phyloP scores from a whole-genome alignment of 2,797 vertebrate genomes.

The Pachyuromys duprasi region DNA sequence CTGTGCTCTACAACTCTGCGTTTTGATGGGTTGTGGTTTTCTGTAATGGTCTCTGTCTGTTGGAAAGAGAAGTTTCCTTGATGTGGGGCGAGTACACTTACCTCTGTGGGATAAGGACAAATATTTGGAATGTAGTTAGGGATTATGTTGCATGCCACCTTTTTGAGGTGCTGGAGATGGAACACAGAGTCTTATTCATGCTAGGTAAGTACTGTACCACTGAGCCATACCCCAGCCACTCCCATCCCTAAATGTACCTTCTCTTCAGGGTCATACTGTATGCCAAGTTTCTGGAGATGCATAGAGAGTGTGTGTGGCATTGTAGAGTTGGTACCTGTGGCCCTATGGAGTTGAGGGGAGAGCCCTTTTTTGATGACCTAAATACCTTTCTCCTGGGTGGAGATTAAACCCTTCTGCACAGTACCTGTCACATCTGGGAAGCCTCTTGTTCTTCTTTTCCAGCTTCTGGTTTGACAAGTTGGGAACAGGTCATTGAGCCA shows the following conservation, averaged over 20 bases:
- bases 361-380: background rate
- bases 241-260: background rate
- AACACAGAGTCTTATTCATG: background rate
- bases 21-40: background rate
- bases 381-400: background rate
- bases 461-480: constrained; percentile 39
- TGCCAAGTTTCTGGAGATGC: background rate
- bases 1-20: background rate
- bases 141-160: background rate
- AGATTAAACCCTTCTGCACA: background rate
- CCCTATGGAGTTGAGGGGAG: background rate
- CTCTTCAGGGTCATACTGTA: background rate
- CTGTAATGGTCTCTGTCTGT: background rate
- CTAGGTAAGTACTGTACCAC: background rate
- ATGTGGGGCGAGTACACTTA: background rate
- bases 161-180: background rate
- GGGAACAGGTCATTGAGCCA: background rate
- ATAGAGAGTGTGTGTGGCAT: no score
- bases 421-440: background rate
- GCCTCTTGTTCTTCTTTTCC: background rate
- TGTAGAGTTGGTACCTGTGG: background rate
- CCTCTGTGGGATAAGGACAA: background rate
- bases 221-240: background rate
- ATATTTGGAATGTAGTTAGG: background rate
- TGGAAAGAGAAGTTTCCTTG: background rate